Percentiles rank a stretch among this genome's conserved stretches.
Conservation (phyloP, 2,113 vertebrate genomes). For the Murina feae region DNA sequence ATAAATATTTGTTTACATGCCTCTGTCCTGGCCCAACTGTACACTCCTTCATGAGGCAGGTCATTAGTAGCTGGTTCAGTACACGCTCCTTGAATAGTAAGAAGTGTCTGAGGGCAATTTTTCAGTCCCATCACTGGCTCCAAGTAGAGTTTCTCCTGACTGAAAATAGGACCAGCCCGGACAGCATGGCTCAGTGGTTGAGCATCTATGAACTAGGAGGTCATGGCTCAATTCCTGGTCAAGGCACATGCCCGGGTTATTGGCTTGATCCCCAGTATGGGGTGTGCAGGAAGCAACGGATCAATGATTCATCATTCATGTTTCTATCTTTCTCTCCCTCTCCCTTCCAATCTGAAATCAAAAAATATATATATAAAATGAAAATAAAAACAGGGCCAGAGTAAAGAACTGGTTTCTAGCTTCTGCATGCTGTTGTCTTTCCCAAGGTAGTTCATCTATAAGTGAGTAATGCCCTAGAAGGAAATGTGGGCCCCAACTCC, state of each 20-base stretch:
- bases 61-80: not conserved
- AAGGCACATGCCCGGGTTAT: too few species aligned
- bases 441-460: conserved; percentile 4
- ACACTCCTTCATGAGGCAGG: not conserved
- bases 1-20: not conserved
- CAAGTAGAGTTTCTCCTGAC: not conserved
- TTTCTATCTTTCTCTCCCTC: too few species aligned
- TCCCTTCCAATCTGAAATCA: too few species aligned
- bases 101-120: not conserved
- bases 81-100: not conserved
- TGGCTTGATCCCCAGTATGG: too few species aligned
- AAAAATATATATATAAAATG: too few species aligned
- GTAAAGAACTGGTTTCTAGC: not conserved
- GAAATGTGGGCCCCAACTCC: not conserved
- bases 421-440: conserved; percentile 23
- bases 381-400: conserved; percentile 33
- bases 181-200: too few species aligned
- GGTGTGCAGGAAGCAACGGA: too few species aligned
- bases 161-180: conserved; percentile 24
- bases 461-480: conserved; percentile 47
- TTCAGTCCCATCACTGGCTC: not conserved
- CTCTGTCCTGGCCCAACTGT: not conserved
- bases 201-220: too few species aligned
- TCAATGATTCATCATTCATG: too few species aligned
- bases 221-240: too few species aligned